A percentile compares a stretch with the other conserved stretches of the same genome.
Evolutionary conservation across 2,797 vertebrate species (phyloP).

Genomic region (Hoplostethus atlanticus): DNA sequence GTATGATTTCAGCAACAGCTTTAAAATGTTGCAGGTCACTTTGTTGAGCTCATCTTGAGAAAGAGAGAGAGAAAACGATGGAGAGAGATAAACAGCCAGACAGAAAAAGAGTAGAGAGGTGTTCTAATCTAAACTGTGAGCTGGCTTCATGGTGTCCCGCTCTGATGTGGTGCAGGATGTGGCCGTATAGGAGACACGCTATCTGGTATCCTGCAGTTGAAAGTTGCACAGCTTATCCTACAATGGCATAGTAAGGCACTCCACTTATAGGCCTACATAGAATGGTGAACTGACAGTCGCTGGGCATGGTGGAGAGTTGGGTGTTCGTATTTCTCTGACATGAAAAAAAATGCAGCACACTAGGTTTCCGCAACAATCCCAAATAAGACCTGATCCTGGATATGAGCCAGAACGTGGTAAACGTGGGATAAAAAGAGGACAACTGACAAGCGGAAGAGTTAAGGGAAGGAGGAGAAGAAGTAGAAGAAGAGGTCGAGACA

Average conservation of each 20-base stretch:
- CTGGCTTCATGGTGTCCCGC: neutral
- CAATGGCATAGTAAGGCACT: too few species aligned
- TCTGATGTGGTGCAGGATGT: neutral
- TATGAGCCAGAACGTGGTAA: neutral
- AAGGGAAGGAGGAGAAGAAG: neutral
- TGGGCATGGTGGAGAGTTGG: too few species aligned
- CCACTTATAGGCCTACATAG: too few species aligned
- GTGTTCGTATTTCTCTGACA: too few species aligned
- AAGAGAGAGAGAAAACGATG: too few species aligned
- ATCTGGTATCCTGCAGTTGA: neutral
- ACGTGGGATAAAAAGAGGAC: slow-evolving; percentile 9
- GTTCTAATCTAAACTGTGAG: neutral
- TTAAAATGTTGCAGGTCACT: slow-evolving; percentile 1
- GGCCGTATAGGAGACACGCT: neutral
- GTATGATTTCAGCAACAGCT: neutral
- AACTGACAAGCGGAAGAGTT: neutral
- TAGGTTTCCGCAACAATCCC: too few species aligned
- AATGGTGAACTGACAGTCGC: too few species aligned
- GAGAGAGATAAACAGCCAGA: too few species aligned
- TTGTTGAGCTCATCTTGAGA: slow-evolving; percentile 1
- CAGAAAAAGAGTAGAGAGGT: neutral
- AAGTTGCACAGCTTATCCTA: too few species aligned
- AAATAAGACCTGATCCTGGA: too few species aligned
- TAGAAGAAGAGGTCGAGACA: neutral
- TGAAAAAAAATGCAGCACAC: too few species aligned